Evolutionary conservation across 2,888 invertebrate species (phyloP), one percentile per base, ranked within the genome.

Genomic region (Drosophila suboccidentalis): DNA sequence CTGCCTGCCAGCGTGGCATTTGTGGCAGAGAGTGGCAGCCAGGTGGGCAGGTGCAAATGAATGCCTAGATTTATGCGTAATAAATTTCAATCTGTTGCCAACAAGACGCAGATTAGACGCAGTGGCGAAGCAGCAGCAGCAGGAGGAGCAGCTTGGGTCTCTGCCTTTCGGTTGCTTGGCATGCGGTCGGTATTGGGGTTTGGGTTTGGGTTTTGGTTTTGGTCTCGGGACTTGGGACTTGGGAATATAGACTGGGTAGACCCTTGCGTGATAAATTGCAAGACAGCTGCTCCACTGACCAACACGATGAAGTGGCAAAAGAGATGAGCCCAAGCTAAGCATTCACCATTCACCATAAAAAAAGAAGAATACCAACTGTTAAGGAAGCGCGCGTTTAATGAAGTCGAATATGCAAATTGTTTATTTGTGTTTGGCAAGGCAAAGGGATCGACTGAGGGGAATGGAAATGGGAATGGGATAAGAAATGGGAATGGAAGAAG

Each of bases 81-180:
- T 91, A 91, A 91, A 91, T 92, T 91, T 89, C 89, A 91, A 92
- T 91, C 86, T 91, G 81, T 90, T 90, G 87, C 90, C 85, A 80
- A 84, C 84, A 90, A 88, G 84, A 86, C 90, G 89, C 82, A 85
- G 83, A 84, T 84, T 90, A 84, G 86, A 69, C 59, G 65, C 81
- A 54, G 43, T 61, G 39, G 22, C 49, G 22, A 32, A 32, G 44
- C 51, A 36, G 34, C 6, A 34, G 19, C 46, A 46, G 66, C 38
- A 32, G 39, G 39, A 39, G n/a, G 3, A 36, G 8, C 39, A 19
- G 19, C 17, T 50, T 32, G 44, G 19, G 26, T 41, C 55, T 43
- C 51, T 29, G 15, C 49, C 46, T 63, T 41, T 41, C 41, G 55
- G 67, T 66, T 53, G 78, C 61, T 47, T 62, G 68, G 65, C 58